phyloP scores from a whole-genome alignment of 1,140 invertebrate genomes.

The Aphaenogaster floridana region DNA sequence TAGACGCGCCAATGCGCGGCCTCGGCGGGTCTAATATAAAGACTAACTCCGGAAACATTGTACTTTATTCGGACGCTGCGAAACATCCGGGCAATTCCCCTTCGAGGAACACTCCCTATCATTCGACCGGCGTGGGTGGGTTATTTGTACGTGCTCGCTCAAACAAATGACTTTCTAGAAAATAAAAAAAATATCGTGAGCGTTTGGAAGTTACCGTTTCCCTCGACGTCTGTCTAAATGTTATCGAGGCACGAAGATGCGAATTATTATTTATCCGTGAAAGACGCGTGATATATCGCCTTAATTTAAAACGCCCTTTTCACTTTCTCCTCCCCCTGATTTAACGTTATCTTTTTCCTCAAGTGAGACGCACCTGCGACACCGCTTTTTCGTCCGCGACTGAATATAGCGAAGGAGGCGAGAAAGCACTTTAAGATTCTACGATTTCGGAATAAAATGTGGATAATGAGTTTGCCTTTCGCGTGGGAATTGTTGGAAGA shows the following conservation, averaged over 20 bases:
- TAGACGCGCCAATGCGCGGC: conserved; percentile 54
- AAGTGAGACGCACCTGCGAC: background rate
- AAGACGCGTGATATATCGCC: background rate
- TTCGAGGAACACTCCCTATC: background rate
- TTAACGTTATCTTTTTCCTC: conserved; percentile 21
- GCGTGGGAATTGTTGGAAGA: conserved; percentile 53
- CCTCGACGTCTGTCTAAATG: background rate
- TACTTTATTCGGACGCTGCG: conserved; percentile 25
- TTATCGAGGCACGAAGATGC: background rate
- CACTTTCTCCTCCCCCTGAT: background rate
- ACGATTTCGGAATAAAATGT: conserved; percentile 58
- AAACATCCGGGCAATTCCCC: background rate
- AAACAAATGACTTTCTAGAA: background rate
- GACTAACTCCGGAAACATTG: conserved; percentile 46
- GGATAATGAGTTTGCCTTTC: conserved; percentile 54
- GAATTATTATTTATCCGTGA: conserved; percentile 1
- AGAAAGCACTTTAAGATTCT: background rate
- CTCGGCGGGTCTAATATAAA: conserved; percentile 62
- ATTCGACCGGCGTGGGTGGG: background rate
- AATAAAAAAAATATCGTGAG: background rate
- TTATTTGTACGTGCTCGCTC: background rate
- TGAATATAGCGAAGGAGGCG: background rate
- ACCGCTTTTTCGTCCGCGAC: background rate
- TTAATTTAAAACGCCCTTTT: conserved; percentile 17
- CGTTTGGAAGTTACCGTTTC: background rate